Percentiles rank a stretch among this genome's conserved stretches.
Conservation (phyloP, 2,113 vertebrate species). For the Tragelaphus imberbis region DNA sequence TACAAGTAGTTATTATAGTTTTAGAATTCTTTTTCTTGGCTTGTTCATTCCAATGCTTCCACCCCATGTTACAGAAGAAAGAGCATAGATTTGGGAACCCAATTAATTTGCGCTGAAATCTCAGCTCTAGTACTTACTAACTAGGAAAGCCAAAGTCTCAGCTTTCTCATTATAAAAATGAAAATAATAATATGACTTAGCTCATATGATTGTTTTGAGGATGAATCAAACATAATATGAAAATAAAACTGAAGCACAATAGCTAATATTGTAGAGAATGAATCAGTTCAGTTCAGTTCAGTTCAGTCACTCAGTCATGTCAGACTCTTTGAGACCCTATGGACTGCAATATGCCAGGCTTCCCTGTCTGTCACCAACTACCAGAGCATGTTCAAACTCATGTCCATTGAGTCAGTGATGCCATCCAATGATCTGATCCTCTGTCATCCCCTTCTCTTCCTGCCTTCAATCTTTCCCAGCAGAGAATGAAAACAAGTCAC, state of each 20-base stretch:
- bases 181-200: background rate
- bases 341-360: background rate
- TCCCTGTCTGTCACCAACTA: background rate
- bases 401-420: background rate
- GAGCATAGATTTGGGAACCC: background rate
- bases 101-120: background rate
- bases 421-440: background rate
- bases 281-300: background rate
- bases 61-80: background rate
- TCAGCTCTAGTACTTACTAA: background rate
- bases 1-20: background rate
- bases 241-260: background rate
- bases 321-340: background rate
- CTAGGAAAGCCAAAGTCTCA: background rate
- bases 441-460: background rate
- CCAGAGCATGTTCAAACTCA: background rate
- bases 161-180: background rate
- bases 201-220: background rate
- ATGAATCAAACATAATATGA: constrained; percentile 16
- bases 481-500: background rate
- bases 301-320: background rate
- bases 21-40: constrained; percentile 4
- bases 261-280: background rate
- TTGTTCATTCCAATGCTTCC: background rate
- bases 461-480: background rate